Percentiles rank a stretch among this genome's conserved stretches.
Conservation (phyloP, 2,888 invertebrate species). For the Dryobotodes eremita region DNA sequence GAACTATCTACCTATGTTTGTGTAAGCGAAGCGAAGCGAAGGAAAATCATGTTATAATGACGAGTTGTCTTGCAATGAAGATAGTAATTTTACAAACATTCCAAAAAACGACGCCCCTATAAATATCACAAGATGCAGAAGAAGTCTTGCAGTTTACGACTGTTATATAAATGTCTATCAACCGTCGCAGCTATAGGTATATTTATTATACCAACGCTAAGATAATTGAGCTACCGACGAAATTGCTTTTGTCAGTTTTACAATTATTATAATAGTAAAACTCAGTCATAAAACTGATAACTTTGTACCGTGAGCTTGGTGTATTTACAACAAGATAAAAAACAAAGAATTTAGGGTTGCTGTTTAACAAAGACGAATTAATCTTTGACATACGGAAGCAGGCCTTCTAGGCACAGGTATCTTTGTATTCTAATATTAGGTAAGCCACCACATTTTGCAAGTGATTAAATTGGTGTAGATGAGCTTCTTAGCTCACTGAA, state of each 20-base stretch:
- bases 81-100: background rate
- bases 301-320: background rate
- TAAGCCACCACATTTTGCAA: background rate
- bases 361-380: background rate
- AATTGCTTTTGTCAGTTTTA: conserved; percentile 26
- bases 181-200: background rate
- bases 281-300: conserved; percentile 38
- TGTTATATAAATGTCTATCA: conserved; percentile 19
- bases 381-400: background rate
- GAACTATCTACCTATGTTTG: background rate
- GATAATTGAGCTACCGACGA: background rate
- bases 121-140: background rate
- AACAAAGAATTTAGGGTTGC: background rate
- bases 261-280: conserved; percentile 30
- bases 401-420: background rate
- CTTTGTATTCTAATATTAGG: background rate
- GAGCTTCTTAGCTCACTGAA: background rate
- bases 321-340: background rate
- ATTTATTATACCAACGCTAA: background rate
- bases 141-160: background rate
- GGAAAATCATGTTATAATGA: background rate
- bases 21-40: background rate
- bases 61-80: background rate
- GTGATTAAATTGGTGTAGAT: background rate
- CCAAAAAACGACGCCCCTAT: background rate